Evolutionary conservation across 2,797 vertebrate genomes (phyloP).

Genomic region (Parauchenoglanis ngamensis): DNA sequence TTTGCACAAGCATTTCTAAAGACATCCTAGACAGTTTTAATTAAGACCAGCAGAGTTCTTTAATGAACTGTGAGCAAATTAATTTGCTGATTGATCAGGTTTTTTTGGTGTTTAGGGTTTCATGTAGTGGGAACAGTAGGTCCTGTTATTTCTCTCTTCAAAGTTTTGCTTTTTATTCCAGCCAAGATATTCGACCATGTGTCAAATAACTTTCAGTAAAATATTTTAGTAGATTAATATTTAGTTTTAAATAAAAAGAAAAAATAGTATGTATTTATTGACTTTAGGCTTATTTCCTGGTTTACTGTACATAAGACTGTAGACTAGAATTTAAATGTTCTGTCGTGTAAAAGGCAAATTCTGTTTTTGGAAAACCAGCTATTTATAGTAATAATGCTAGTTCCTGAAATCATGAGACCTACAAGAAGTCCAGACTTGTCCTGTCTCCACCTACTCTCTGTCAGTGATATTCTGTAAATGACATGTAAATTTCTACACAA

Average conservation of each 20-base stretch:
- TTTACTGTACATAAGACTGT: neutral
- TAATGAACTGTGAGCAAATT: neutral
- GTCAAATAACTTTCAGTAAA: neutral
- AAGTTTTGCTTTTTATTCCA: neutral
- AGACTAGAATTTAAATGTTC: neutral
- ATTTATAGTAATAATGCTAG: neutral
- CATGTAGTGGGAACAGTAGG: neutral
- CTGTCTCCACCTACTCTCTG: neutral
- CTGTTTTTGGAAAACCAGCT: slow-evolving; percentile 10
- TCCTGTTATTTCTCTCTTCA: neutral
- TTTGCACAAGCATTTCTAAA: slow-evolving; percentile 33
- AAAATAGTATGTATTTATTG: neutral
- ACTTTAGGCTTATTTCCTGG: neutral
- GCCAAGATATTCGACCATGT: neutral
- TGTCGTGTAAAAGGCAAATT: neutral
- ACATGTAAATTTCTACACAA: neutral
- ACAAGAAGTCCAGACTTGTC: slow-evolving; percentile 5
- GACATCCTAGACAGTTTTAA: neutral
- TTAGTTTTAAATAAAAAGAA: neutral
- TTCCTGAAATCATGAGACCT: slow-evolving; percentile 10
- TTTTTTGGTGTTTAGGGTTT: neutral
- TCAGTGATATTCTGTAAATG: neutral
- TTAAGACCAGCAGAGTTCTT: neutral
- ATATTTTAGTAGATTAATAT: neutral
- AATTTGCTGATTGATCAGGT: neutral